Evolutionary conservation across 1,140 invertebrate species (phyloP), one percentile per base, ranked within the genome.

Genomic region (Cherax quadricarinatus): DNA sequence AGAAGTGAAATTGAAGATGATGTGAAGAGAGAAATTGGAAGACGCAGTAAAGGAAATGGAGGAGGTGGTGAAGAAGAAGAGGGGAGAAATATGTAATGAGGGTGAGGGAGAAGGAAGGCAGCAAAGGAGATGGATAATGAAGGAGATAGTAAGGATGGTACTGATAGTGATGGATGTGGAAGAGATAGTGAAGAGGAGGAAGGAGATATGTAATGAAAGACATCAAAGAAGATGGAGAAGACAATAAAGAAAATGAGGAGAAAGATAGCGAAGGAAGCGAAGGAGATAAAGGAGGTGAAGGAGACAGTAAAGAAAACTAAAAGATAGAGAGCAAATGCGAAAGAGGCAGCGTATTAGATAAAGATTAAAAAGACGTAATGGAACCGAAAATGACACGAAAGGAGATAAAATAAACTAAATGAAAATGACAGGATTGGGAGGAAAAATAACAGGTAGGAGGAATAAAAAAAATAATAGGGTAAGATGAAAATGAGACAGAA

Each of bases 71-170:
- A 51, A 49, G 51, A 83, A 4, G n/a, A 4, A 49, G 51, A n/a
- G n/a, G n/a, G n/a, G n/a, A n/a, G n/a, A 57, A 30, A 60, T 18
- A 83, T 12, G 18, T 24, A 82, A 41, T 48, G 80, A 82, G 30
- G 49, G 80, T 48, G 30, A 82, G 80, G 53, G 81, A 83, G 81
- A 83, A 49, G 24, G 81, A n/a, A 21, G n/a, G n/a, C 0, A 83
- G 51, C 10, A 5, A 83, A 24, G 0, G 2, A 60, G 41, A 60
- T 10, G 6, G 49, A 7, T 16, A n/a, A 4, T 14, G 81, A n/a
- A 9, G 48, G 5, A 12, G 81, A 24, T 16, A 21, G 10, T 49
- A 49, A 51, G 21, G 18, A 49, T n/a, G 14, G 51, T 12, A 49
- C 4, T 14, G 48, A 41, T 41, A 41, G 30, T 41, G 30, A 41